Evolutionary conservation across 2,113 vertebrate genomes (phyloP).

Genomic region (Pseudorasbora parva): DNA sequence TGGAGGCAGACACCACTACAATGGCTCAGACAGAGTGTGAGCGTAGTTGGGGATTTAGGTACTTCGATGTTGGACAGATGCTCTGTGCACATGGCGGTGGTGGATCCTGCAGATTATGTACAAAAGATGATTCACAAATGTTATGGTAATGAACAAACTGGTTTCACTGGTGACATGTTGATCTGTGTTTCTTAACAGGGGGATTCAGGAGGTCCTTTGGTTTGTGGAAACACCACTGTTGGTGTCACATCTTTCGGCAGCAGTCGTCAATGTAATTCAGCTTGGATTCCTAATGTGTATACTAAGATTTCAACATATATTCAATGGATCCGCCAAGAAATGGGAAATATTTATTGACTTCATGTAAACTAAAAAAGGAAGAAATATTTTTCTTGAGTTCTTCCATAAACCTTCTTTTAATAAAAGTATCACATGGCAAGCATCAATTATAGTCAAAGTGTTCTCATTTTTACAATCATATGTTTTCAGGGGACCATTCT

Average conservation of each 20-base stretch:
- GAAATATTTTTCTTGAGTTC: neutral
- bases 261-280: neutral
- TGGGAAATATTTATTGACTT: neutral
- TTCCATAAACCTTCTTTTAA: no score
- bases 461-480: no score
- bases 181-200: slow-evolving; percentile 34
- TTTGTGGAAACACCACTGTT: slow-evolving; percentile 46
- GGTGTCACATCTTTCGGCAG: slow-evolving; percentile 41
- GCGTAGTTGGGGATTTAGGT: neutral
- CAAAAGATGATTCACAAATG: neutral
- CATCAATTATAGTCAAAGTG: no score
- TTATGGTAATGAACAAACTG: neutral
- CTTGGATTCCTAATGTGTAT: slow-evolving; percentile 11
- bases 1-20: neutral
- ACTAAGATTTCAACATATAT: slow-evolving; percentile 25
- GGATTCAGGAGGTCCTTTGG: slow-evolving; percentile 55
- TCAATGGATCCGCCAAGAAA: slow-evolving; percentile 1
- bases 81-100: neutral
- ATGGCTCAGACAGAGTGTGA: neutral
- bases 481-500: no score
- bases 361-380: neutral
- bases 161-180: neutral
- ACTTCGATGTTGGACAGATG: rapidly evolving
- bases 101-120: neutral
- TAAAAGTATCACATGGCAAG: no score